These are phyloP conservation scores for Scolopax mira DNA, from an alignment of 2,113 vertebrate genomes.

Conservation along the genomic window DNA sequence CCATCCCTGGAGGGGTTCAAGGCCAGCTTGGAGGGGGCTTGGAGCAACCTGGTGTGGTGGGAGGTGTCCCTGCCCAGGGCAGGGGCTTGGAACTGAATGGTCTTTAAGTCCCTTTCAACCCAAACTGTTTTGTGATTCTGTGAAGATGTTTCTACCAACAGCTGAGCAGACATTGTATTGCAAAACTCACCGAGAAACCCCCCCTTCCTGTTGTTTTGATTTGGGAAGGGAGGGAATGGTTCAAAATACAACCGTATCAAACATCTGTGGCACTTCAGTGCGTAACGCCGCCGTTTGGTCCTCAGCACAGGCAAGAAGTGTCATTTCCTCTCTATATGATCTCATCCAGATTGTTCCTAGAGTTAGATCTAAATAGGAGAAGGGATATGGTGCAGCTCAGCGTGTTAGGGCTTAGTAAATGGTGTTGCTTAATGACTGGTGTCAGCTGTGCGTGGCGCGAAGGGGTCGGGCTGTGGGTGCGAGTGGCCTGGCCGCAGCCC, in stretches of 20 bases:
- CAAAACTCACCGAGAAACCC: background rate
- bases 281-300: background rate
- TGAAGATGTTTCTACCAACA: background rate
- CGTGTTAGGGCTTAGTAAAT: fast-evolving
- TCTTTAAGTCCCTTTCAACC: no score
- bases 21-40: no score
- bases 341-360: background rate
- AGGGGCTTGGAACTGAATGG: no score
- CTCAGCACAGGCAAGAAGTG: background rate
- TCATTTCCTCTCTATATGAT: background rate
- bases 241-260: background rate
- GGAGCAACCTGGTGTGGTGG: no score
- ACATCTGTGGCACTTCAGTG: fast-evolving
- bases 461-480: background rate
- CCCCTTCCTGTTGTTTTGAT: background rate
- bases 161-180: background rate
- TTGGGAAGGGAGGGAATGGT: background rate
- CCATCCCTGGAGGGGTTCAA: no score
- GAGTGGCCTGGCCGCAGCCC: background rate
- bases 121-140: no score
- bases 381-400: background rate
- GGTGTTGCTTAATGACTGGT: background rate
- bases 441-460: background rate
- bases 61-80: no score
- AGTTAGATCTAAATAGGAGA: background rate